Percentiles rank a stretch among this genome's conserved stretches.
Evolutionary conservation across 1,140 invertebrate species (phyloP).

Genomic region (Arctopsyche grandis): DNA sequence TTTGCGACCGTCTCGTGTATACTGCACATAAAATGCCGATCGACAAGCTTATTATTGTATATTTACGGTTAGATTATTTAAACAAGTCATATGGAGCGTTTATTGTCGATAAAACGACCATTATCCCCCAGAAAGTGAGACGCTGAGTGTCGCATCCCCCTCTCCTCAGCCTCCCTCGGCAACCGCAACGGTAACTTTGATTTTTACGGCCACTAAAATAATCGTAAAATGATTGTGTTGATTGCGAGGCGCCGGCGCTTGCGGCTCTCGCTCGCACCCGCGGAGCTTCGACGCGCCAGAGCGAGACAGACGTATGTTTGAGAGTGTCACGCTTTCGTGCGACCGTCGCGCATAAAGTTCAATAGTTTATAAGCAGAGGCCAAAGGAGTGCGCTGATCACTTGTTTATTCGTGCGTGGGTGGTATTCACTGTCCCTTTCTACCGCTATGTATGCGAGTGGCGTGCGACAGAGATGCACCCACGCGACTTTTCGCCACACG

Average conservation of each 20-base stretch:
- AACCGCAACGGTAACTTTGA: conserved; percentile 50
- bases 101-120: conserved; percentile 52
- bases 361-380: conserved; percentile 52
- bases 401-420: conserved; percentile 32
- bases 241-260: conserved; percentile 36
- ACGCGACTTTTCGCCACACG: conserved; percentile 23
- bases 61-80: conserved; percentile 46
- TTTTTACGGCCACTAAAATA: conserved; percentile 55
- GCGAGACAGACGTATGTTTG: conserved; percentile 15
- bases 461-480: not conserved
- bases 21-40: conserved; percentile 31
- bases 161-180: not conserved
- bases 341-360: conserved; percentile 36
- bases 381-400: conserved; percentile 37
- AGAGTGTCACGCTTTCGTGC: conserved; percentile 44
- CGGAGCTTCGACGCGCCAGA: not conserved
- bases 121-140: conserved; percentile 51
- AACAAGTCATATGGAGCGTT: conserved; percentile 52
- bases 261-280: conserved; percentile 23
- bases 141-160: conserved; percentile 51
- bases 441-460: not conserved
- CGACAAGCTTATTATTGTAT: conserved; percentile 42
- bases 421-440: not conserved
- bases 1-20: conserved; percentile 2
- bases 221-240: conserved; percentile 55